These are phyloP conservation scores for Protula sp. DNA, from an alignment of 2,888 invertebrate species.

Conservation along the genomic window DNA sequence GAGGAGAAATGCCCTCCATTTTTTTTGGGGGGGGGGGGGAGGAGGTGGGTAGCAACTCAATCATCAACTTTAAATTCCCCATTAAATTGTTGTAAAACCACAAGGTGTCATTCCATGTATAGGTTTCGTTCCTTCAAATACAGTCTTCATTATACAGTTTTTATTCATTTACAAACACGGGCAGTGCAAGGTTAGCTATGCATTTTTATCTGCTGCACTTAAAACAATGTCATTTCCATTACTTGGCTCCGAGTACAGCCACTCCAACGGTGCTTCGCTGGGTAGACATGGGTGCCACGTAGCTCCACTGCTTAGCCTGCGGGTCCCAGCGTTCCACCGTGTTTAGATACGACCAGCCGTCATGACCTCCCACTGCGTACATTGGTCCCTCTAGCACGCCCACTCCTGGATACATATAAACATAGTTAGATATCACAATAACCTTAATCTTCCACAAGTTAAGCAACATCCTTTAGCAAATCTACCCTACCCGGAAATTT, in stretches of 20 bases:
- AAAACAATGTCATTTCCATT: too few species aligned
- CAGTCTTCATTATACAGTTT: too few species aligned
- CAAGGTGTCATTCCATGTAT: too few species aligned
- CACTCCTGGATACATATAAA: slow-evolving; percentile 44
- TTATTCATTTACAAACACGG: too few species aligned
- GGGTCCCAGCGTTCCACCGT: slow-evolving; percentile 93
- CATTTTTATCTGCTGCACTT: too few species aligned
- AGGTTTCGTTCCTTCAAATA: too few species aligned
- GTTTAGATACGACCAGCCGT: slow-evolving; percentile 90
- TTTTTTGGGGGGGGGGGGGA: too few species aligned
- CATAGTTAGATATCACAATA: not conserved
- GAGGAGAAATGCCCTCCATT: too few species aligned
- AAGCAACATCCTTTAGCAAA: not conserved
- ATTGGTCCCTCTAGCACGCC: slow-evolving; percentile 74
- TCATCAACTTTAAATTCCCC: too few species aligned
- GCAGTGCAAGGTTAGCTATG: too few species aligned
- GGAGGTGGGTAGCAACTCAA: too few species aligned
- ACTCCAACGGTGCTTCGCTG: slow-evolving; percentile 87
- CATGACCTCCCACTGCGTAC: slow-evolving; percentile 92
- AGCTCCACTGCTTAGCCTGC: slow-evolving; percentile 78
- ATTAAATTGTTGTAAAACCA: too few species aligned
- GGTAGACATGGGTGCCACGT: slow-evolving; percentile 82
- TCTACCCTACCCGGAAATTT: not conserved
- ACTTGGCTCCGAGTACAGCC: slow-evolving; percentile 73
- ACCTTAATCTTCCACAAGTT: not conserved